phyloP scores from a whole-genome alignment of 2,113 vertebrate genomes.

The Zootoca vivipara region DNA sequence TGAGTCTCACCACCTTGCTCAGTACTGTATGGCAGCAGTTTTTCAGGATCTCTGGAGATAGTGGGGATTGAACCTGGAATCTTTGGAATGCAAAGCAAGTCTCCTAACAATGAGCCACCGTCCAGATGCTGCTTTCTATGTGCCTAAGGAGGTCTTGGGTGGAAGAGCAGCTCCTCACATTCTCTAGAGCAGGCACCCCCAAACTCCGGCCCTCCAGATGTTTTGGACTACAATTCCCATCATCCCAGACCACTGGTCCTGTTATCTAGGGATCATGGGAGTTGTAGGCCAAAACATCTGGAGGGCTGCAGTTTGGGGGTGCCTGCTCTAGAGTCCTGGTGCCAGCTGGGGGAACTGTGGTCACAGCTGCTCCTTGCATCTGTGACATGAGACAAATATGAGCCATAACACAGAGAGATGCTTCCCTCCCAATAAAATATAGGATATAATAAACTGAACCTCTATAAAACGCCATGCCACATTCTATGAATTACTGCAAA shows the following conservation, averaged over 20 bases:
- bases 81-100: too few relatives aligned
- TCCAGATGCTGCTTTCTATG: neutral
- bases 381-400: constrained; percentile 34
- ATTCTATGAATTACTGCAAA: constrained; percentile 43
- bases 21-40: neutral
- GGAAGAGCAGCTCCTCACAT: neutral
- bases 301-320: too few relatives aligned
- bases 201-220: too few relatives aligned
- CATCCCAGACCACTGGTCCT: too few relatives aligned
- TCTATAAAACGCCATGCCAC: constrained; percentile 49
- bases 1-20: neutral
- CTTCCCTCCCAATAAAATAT: constrained; percentile 18
- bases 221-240: too few relatives aligned
- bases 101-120: too few relatives aligned
- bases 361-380: neutral
- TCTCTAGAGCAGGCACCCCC: too few relatives aligned
- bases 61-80: too few relatives aligned
- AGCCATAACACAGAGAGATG: constrained; percentile 26
- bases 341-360: neutral
- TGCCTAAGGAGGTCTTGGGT: neutral
- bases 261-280: too few relatives aligned
- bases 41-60: too few relatives aligned
- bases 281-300: too few relatives aligned
- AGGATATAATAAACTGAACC: constrained; percentile 20
- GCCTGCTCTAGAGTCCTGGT: neutral